Percentiles rank a stretch among this genome's conserved stretches.
Evolutionary conservation across 1,140 invertebrate genomes (phyloP).

Genomic region (Anoplophora glabripennis): DNA sequence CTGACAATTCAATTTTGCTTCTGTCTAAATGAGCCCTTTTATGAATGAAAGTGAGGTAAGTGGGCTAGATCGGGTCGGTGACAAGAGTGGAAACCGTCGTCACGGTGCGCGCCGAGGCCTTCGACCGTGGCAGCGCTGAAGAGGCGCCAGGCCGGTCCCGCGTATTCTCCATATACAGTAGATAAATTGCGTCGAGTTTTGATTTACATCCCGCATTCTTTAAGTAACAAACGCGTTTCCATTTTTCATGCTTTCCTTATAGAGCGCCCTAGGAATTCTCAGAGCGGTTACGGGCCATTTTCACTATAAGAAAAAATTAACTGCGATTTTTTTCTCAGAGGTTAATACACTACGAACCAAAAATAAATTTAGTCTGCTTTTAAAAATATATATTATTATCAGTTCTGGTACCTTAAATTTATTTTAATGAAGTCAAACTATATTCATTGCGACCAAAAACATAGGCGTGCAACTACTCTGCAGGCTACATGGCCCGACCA

Average conservation of each 20-base stretch:
- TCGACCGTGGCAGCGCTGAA: conserved; percentile 21
- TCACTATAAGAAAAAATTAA: not conserved
- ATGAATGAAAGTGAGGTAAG: conserved; percentile 9
- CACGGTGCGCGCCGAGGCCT: conserved; percentile 11
- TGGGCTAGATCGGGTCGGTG: conserved; percentile 2
- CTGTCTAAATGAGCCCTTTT: too few species aligned
- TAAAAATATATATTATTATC: too few species aligned
- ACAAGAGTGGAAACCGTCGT: conserved; percentile 3
- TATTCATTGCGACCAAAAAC: too few species aligned
- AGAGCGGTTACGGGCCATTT: conserved; percentile 2
- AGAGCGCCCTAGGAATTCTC: conserved; percentile 1
- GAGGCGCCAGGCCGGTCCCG: conserved; percentile 34
- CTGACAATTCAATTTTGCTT: too few species aligned
- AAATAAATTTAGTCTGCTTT: too few species aligned
- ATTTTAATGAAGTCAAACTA: too few species aligned
- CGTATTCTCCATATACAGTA: conserved; percentile 42
- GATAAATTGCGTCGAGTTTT: conserved; percentile 47
- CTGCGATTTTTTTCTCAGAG: not conserved
- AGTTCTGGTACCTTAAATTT: too few species aligned
- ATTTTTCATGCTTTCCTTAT: conserved; percentile 40
- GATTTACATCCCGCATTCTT: conserved; percentile 48
- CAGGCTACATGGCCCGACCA: too few species aligned
- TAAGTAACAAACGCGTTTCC: conserved; percentile 43
- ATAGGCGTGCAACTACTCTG: too few species aligned
- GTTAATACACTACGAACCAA: too few species aligned